A percentile compares a stretch with the other conserved stretches of the same genome.
Conservation (phyloP, 2,113 vertebrate species). For the Amblyornis subalaris region DNA sequence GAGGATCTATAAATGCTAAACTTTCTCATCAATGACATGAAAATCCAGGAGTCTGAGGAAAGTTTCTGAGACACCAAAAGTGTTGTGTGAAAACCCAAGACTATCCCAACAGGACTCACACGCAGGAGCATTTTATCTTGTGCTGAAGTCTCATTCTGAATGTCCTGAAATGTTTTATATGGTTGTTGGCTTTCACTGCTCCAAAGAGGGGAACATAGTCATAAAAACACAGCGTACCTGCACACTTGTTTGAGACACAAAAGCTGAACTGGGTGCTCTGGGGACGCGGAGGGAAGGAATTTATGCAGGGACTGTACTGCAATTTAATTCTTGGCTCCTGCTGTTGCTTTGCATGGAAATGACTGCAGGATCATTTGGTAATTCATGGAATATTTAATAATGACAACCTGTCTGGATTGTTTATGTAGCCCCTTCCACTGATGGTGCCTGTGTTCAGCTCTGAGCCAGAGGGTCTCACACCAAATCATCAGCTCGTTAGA, state of each 20-base stretch:
- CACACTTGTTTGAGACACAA: background rate
- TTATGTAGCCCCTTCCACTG: background rate
- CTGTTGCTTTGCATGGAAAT: background rate
- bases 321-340: slow-evolving; percentile 25
- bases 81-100: background rate
- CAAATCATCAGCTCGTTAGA: slow-evolving; percentile 20
- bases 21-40: background rate
- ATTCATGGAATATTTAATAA: slow-evolving; percentile 37
- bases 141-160: background rate
- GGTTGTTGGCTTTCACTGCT: background rate
- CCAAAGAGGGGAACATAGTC: background rate
- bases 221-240: background rate
- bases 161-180: background rate
- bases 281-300: background rate
- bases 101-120: background rate
- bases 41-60: background rate
- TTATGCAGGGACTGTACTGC: background rate
- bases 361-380: background rate
- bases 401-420: background rate
- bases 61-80: background rate
- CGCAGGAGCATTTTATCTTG: background rate
- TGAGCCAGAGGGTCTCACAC: background rate
- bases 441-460: background rate
- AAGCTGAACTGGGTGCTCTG: background rate
- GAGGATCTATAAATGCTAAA: background rate